Base-by-base conservation (phyloP, 2,888 invertebrate species). In the Pherbina coryleti region DNA sequence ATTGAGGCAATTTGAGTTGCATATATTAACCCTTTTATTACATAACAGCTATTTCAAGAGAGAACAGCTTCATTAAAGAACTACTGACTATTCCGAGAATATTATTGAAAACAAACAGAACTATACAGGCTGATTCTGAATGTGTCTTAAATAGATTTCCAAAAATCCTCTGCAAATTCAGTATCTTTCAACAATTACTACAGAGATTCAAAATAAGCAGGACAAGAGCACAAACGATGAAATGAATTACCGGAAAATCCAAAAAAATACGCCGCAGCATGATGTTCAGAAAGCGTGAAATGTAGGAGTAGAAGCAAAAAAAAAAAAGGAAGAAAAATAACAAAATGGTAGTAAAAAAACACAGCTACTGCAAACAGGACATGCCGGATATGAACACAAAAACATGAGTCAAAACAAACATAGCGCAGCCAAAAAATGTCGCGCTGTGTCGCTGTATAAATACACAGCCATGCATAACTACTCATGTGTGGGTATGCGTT, bases 161-260 rank as follows among this genome's bases (percentile, higher is more conserved):
- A 37, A 37, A 37, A 8, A 37, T 37, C 8, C 1, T 37, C 37
- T 8, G 37, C 44, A 11, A 11, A 4, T 44, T 44, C 44, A 44
- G 44, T 44, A 14, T 44, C 44, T 44, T 44, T 11, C 14, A 44
- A 44, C 44, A 44, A 44, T 44, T 44, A 44, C 44, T 44, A 11
- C 2, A 14, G 44, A 60, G 17, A 60, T 11, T 11, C 31, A 28
- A n/a, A 25, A 5, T n/a, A 71, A 53, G 22, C 53, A 17, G 53
- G 53, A 71, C 17, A 71, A 71, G 25, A 28, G 57, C 22, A 72
- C 55, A 57, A 71, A 31, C 57, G 55, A 60, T 55, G 74, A 74
- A 64, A 74, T 74, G 74, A 74, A 74, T 74, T 66, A 74, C 62
- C 49, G 51, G 66, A 64, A 64, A 64, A 74, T 74, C 17, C 51